Conservation (phyloP, 1,140 invertebrate genomes). For the Meloidogyne exigua region DNA sequence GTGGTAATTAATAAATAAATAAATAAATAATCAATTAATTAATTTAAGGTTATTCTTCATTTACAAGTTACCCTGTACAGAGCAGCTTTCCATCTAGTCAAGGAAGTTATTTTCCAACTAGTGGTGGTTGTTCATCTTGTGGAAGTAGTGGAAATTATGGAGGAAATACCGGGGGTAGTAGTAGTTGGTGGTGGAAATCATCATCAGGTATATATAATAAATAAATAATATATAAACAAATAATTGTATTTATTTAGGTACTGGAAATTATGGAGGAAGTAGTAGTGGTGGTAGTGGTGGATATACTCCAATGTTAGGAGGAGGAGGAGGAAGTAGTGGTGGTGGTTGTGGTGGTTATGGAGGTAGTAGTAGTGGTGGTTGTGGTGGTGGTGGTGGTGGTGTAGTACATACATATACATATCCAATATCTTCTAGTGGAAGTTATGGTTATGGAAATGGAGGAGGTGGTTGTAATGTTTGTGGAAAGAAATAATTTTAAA, state of each 20-base stretch:
- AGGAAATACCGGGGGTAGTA: neutral
- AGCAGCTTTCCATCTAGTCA: neutral
- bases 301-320: neutral
- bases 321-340: too few relatives aligned
- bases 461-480: neutral
- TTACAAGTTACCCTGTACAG: neutral
- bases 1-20: neutral
- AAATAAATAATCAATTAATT: neutral
- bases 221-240: neutral
- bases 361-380: neutral
- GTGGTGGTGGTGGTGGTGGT: neutral
- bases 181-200: slow-evolving; percentile 4
- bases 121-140: slow-evolving; percentile 1
- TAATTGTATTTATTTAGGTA: too few relatives aligned
- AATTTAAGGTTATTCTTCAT: neutral
- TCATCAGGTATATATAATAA: neutral
- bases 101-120: neutral
- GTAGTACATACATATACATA: neutral
- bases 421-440: neutral
- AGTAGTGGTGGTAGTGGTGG: neutral
- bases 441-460: neutral
- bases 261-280: too few relatives aligned
- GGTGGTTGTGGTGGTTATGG: too few relatives aligned
- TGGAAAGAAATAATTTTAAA: neutral
- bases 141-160: neutral